Conservation (phyloP, 2,113 vertebrate genomes). For the Cyphomyrus discorhynchus region DNA sequence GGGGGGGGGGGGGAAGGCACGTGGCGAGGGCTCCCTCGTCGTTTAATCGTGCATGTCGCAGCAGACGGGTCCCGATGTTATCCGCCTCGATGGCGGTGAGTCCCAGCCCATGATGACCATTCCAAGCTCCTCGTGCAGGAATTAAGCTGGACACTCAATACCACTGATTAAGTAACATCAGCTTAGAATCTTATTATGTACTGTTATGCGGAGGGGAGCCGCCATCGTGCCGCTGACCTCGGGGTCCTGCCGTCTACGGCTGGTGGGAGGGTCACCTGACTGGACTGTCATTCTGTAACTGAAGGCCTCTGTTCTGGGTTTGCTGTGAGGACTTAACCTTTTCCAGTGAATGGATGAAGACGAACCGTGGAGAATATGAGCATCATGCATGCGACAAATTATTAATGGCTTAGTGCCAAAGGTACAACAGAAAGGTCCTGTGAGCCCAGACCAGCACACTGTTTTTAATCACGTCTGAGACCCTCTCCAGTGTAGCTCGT, state of each 20-base stretch:
- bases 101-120: background rate
- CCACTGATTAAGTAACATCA: conserved; percentile 3
- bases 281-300: background rate
- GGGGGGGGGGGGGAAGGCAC: background rate
- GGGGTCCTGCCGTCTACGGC: background rate
- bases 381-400: background rate
- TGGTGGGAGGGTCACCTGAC: background rate
- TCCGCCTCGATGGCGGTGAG: background rate
- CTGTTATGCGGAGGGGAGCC: background rate
- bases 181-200: background rate
- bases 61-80: background rate
- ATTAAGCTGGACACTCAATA: conserved; percentile 1
- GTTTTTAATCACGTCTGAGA: background rate
- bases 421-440: background rate
- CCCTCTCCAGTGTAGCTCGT: background rate
- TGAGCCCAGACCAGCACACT: background rate
- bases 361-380: background rate
- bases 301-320: background rate
- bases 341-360: background rate
- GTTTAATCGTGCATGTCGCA: background rate
- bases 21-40: background rate
- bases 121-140: background rate
- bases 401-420: background rate
- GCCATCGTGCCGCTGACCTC: background rate
- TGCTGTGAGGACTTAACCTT: background rate